These are phyloP conservation scores for Eunapius fragilis DNA, from an alignment of 37 sponge, comb jelly and placozoan species.

Conservation along the genomic window DNA sequence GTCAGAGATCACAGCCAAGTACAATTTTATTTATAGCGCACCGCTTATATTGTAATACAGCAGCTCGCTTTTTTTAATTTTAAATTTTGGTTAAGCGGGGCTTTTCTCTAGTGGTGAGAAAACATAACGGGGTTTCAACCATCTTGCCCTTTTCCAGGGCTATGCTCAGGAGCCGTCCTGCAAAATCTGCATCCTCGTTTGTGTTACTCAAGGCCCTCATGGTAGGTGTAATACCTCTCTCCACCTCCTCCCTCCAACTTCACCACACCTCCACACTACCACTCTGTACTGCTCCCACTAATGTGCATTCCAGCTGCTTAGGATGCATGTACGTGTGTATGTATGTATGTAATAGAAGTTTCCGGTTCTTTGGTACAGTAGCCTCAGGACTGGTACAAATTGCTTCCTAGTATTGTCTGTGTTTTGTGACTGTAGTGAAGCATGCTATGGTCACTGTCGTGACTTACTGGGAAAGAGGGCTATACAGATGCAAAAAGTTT, in stretches of 20 bases:
- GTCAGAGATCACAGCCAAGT: not conserved
- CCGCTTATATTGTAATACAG: not conserved
- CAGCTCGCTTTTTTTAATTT: not conserved
- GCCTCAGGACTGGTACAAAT: too few species aligned
- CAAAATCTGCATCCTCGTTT: not conserved
- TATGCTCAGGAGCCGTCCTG: not conserved
- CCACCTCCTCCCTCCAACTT: not conserved
- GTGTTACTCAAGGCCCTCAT: not conserved
- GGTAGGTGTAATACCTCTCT: not conserved
- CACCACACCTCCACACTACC: not conserved
- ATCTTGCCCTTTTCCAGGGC: not conserved
- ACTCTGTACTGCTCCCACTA: not conserved
- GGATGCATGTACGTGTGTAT: not conserved
- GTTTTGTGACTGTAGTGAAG: too few species aligned
- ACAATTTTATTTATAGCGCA: not conserved
- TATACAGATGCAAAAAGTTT: too few species aligned
- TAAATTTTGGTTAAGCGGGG: not conserved
- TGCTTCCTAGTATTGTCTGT: too few species aligned
- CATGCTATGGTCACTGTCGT: not conserved
- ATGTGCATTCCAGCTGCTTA: not conserved
- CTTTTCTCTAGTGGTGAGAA: not conserved
- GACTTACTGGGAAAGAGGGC: not conserved
- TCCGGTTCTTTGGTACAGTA: too few species aligned
- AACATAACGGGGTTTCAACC: not conserved
- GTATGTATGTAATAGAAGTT: too few species aligned